phyloP scores from a whole-genome alignment of 2,888 invertebrate species.

The Imbricaverruca yamaguchii region DNA sequence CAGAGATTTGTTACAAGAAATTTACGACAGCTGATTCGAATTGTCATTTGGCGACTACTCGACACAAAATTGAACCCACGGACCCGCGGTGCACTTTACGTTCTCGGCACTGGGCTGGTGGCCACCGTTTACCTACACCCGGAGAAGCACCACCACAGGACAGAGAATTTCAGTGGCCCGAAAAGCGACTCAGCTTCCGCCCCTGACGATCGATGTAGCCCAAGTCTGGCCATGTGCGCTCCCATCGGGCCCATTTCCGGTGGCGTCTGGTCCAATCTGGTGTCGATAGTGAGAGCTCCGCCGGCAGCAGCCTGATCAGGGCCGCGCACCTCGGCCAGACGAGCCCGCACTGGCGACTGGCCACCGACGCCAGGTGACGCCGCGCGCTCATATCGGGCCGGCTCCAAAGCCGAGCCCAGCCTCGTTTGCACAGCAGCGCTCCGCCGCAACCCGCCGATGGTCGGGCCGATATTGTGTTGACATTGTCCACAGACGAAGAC shows the following conservation, averaged over 20 bases:
- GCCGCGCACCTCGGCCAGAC: background rate
- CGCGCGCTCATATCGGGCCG: background rate
- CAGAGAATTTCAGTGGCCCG: no score
- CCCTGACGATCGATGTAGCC: no score
- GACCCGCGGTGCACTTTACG: no score
- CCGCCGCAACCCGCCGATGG: background rate
- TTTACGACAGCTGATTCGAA: constrained; percentile 8
- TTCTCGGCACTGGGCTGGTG: no score
- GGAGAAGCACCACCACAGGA: no score
- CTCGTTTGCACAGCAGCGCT: background rate
- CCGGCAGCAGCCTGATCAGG: background rate
- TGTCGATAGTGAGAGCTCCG: background rate
- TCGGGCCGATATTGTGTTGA: constrained; percentile 1
- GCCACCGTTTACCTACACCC: no score
- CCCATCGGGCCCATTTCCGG: no score
- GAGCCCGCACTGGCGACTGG: background rate
- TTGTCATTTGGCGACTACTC: no score
- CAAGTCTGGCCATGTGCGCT: no score
- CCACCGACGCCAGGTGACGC: background rate
- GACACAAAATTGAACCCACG: no score
- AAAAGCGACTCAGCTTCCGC: no score
- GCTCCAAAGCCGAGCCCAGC: background rate
- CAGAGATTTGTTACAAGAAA: constrained; percentile 4
- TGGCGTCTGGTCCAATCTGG: no score
- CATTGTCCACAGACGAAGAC: background rate